Base-by-base conservation (phyloP, 2,113 vertebrate genomes). In the Peromyscus californicus region DNA sequence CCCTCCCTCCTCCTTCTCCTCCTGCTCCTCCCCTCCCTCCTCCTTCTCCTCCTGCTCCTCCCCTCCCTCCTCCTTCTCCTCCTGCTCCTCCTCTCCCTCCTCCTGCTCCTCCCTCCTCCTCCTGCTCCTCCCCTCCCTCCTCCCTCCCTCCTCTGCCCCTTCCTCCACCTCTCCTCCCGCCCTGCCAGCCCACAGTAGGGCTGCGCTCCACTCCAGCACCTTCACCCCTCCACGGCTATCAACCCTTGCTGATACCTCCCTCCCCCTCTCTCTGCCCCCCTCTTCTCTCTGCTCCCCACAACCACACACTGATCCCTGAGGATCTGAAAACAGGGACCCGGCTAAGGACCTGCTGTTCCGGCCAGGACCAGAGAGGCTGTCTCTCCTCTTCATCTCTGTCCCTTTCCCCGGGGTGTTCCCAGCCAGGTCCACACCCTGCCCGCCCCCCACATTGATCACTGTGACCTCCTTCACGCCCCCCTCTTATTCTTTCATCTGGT, bases 381-480 rank as follows among this genome's bases (percentile, higher is more conserved):
- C 19, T 78, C 42, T 61, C 42, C 61, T 86, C 78, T 59, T 26
- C 33, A 1, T 21, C 54, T 70, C 82, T 39, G 45, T 45, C 69
- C 36, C 54, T 61, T 26, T 26, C 48, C 86, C 83, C 36, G 1
- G 57, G 45, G 72, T 4, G 29, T 89, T n/a, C 95, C 70, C 22
- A 29, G 61, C 78, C 79, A 85, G n/a, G 36, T 26, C 86, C 67
- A 70, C 1, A 4, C 4, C 79, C 65, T 3, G 31, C 5, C 72
- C 51, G 8, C 8, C 51, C 69, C 45, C 45, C 74, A 51, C 92
- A 80, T 95, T 61, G 86, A 96, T 97, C 98, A 98, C 98, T 97
- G 97, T 97, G 98, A 98, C 97, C 86, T n/a, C 70, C 36, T 12
- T 31, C 76, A 31, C n/a, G 48, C 16, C 39, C 16, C 39, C 5